Conservation (phyloP, 53 echinoderm and acorn worm species). For the Astropecten irregularis region DNA sequence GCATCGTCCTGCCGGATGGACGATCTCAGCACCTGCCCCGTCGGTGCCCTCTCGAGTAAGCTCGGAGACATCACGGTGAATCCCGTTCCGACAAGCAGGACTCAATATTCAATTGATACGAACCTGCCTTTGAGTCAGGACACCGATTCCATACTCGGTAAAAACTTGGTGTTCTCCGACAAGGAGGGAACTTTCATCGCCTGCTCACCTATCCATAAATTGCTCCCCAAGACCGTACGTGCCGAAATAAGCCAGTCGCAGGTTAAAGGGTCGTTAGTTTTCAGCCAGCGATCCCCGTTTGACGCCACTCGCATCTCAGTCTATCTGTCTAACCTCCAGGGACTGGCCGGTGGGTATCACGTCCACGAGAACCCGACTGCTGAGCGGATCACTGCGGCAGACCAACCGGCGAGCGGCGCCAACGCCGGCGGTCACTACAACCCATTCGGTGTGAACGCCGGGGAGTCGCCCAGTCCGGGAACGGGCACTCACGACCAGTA, state of each 20-base stretch:
- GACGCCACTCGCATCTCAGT: slow-evolving; percentile 72
- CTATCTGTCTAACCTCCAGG: slow-evolving; percentile 61
- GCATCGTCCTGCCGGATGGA: background rate
- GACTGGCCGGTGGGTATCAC: slow-evolving; percentile 83
- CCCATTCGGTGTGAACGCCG: slow-evolving; percentile 72
- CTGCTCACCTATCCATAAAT: slow-evolving; percentile 62
- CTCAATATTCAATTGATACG: slow-evolving; percentile 68
- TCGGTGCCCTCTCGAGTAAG: slow-evolving; percentile 65
- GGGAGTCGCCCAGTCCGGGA: slow-evolving; percentile 16
- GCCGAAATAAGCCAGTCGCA: slow-evolving; percentile 61
- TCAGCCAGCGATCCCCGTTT: slow-evolving; percentile 77
- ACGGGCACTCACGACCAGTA: slow-evolving; percentile 81
- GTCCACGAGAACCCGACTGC: slow-evolving; percentile 84
- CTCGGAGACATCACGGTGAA: slow-evolving; percentile 65
- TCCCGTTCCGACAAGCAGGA: slow-evolving; percentile 51
- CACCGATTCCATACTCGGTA: slow-evolving; percentile 64
- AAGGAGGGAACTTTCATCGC: slow-evolving; percentile 36
- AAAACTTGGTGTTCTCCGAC: slow-evolving; percentile 72
- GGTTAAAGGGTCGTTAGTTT: slow-evolving; percentile 64
- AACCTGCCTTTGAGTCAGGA: slow-evolving; percentile 65
- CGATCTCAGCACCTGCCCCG: slow-evolving; percentile 1
- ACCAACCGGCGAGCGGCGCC: slow-evolving; percentile 54
- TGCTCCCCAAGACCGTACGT: slow-evolving; percentile 68
- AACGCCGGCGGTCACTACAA: slow-evolving; percentile 84
- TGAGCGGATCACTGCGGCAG: slow-evolving; percentile 48